Evolutionary conservation across 2,113 vertebrate genomes (phyloP).

Genomic region (Misgurnus mizolepis): DNA sequence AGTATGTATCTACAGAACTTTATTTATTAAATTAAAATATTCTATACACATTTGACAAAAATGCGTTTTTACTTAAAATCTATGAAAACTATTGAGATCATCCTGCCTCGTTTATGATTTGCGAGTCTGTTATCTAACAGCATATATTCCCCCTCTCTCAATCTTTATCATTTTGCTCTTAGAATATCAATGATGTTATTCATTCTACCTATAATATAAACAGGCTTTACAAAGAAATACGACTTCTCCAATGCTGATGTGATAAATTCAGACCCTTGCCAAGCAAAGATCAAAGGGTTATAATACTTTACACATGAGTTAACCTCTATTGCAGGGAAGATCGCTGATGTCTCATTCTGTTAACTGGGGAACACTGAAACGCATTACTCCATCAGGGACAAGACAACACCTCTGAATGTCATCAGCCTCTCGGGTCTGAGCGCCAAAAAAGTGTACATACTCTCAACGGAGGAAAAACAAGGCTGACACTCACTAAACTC

Average conservation of each 20-base stretch:
- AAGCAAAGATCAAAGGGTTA: background rate
- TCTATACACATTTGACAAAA: no score
- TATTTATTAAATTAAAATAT: no score
- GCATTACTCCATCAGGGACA: conserved; percentile 27
- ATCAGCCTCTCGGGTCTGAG: conserved; percentile 32
- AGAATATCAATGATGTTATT: conserved; percentile 2
- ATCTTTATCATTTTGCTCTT: background rate
- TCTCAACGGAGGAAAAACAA: conserved; percentile 18
- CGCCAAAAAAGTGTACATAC: conserved; percentile 8
- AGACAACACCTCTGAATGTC: conserved; percentile 49
- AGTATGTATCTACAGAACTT: no score
- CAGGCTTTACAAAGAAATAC: background rate
- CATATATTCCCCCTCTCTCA: background rate
- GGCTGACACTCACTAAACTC: background rate
- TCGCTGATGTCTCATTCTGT: conserved; percentile 21
- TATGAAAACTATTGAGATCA: background rate
- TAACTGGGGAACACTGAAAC: conserved; percentile 22
- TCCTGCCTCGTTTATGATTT: background rate
- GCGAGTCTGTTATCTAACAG: background rate
- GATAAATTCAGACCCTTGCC: background rate
- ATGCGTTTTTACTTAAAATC: no score
- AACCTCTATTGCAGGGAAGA: conserved; percentile 10
- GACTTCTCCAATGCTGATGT: background rate
- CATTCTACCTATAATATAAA: background rate
- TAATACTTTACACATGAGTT: conserved; percentile 5